Conservation (phyloP, 2,113 vertebrate species). For the Strix aluco region DNA sequence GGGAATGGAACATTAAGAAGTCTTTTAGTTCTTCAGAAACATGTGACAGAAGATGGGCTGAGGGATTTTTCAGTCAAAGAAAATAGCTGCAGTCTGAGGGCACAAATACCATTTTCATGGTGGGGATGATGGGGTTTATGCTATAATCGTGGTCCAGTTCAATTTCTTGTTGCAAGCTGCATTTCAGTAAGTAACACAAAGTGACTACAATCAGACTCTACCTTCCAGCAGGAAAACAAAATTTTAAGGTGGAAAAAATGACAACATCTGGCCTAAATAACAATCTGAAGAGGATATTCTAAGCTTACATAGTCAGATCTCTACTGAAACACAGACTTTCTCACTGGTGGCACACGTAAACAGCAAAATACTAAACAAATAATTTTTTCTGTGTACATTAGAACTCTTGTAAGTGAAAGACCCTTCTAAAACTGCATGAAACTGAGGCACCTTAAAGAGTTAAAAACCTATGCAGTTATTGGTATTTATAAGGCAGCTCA, state of each 20-base stretch:
- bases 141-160: not conserved
- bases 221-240: not conserved
- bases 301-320: not conserved
- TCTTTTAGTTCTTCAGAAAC: not conserved
- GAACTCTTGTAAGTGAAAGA: not conserved
- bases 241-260: not conserved
- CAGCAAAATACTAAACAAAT: not conserved
- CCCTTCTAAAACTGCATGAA: not conserved
- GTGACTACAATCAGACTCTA: not conserved
- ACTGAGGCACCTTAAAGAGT: not conserved
- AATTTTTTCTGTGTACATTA: not conserved
- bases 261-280: not conserved
- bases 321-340: not conserved
- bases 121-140: not conserved
- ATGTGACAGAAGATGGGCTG: not conserved
- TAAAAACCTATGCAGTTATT: not conserved
- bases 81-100: not conserved
- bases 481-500: not conserved
- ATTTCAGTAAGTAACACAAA: not conserved
- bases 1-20: not conserved
- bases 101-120: not conserved
- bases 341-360: not conserved
- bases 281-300: not conserved
- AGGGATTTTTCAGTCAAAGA: not conserved
- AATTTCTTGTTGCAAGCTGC: not conserved